Conservation (phyloP, 1,140 invertebrate species). For the Himalopsyche phryganea region DNA sequence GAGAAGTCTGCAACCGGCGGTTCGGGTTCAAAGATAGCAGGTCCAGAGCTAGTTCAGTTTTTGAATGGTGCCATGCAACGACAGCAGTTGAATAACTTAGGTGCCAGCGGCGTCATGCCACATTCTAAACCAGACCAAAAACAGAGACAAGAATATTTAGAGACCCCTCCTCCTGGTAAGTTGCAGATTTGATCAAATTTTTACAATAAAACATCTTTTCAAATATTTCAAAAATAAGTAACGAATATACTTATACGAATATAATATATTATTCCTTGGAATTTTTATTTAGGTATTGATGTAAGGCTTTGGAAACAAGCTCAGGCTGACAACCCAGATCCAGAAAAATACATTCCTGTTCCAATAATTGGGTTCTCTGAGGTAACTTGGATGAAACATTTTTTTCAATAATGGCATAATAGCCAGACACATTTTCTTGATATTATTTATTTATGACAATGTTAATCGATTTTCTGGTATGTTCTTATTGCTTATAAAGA, state of each 20-base stretch:
- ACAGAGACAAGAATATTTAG: slow-evolving; percentile 84
- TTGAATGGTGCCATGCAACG: slow-evolving; percentile 66
- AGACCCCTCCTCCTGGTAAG: slow-evolving; percentile 76
- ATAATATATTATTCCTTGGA: too few species aligned
- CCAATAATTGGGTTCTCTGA: slow-evolving; percentile 85
- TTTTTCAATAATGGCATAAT: too few species aligned
- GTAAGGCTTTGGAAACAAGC: slow-evolving; percentile 84
- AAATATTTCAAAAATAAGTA: too few species aligned
- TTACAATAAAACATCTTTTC: not conserved
- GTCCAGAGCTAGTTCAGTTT: slow-evolving; percentile 68
- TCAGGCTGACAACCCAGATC: slow-evolving; percentile 88
- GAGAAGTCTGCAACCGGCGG: slow-evolving; percentile 68
- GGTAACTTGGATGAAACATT: too few species aligned
- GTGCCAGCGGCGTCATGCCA: slow-evolving; percentile 60
- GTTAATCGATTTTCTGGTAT: too few species aligned
- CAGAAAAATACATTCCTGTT: slow-evolving; percentile 83
- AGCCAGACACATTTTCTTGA: too few species aligned
- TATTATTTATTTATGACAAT: too few species aligned
- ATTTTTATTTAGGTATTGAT: slow-evolving; percentile 62
- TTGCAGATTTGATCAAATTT: slow-evolving; percentile 1
- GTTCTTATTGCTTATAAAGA: too few species aligned
- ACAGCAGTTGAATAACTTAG: slow-evolving; percentile 65
- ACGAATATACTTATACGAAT: too few species aligned
- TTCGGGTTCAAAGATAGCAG: slow-evolving; percentile 65
- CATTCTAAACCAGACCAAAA: slow-evolving; percentile 65